These are phyloP conservation scores for Australoheros facetus DNA, from an alignment of 2,797 vertebrate species.

Conservation along the genomic window DNA sequence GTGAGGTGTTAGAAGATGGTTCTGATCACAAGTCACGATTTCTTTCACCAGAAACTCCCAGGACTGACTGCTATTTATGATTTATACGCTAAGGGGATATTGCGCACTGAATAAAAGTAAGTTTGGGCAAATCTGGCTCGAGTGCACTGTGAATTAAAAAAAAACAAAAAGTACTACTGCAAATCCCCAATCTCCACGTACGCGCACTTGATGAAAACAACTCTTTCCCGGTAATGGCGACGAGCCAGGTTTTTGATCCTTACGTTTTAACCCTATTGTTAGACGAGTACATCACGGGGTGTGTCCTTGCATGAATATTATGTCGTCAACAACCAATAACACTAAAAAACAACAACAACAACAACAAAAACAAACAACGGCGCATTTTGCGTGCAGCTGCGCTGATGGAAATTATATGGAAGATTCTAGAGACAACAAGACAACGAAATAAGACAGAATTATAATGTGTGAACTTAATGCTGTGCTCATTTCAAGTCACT, in stretches of 20 bases:
- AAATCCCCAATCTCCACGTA: constrained; percentile 8
- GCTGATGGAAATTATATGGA: neutral
- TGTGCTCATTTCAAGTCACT: neutral
- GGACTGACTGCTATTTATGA: neutral
- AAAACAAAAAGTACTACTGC: constrained; percentile 19
- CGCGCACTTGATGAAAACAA: constrained; percentile 34
- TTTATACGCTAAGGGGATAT: neutral
- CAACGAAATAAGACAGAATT: no score
- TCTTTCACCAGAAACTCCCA: neutral
- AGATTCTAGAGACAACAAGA: neutral
- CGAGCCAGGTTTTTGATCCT: constrained; percentile 5
- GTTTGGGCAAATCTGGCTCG: neutral
- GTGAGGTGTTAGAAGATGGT: neutral
- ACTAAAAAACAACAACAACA: neutral
- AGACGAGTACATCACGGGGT: constrained; percentile 36
- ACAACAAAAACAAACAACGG: neutral
- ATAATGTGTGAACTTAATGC: neutral
- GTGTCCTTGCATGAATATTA: constrained; percentile 42
- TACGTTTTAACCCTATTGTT: constrained; percentile 10
- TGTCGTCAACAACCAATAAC: neutral
- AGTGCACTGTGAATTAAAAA: constrained; percentile 32
- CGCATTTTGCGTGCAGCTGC: neutral
- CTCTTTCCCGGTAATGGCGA: constrained; percentile 17
- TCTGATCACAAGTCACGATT: neutral
- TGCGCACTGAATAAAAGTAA: constrained; percentile 16